A percentile compares a stretch with the other conserved stretches of the same genome.
Evolutionary conservation across 2,797 vertebrate genomes (phyloP).

Genomic region (Petrocephalus sullivani): DNA sequence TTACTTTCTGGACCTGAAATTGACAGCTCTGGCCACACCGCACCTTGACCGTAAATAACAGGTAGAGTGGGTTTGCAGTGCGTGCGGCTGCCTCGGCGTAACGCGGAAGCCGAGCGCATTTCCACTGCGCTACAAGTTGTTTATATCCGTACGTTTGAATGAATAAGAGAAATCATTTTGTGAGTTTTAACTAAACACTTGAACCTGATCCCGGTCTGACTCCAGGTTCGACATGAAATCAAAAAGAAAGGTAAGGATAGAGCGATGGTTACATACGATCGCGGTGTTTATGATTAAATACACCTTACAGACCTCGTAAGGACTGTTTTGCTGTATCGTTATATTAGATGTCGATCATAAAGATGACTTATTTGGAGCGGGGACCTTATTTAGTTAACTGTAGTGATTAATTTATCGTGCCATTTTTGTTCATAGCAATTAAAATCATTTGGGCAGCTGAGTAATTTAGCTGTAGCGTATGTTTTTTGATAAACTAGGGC

Average conservation of each 20-base stretch:
- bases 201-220: neutral
- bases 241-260: neutral
- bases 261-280: neutral
- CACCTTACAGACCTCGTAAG: neutral
- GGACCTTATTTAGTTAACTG: neutral
- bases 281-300: neutral
- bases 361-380: neutral
- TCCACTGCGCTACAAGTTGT: too few species aligned
- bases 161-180: neutral
- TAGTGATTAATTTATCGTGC: neutral
- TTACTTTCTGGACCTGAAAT: too few species aligned
- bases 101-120: neutral
- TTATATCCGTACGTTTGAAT: neutral
- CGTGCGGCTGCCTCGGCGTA: neutral
- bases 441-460: neutral
- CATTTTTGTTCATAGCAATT: neutral
- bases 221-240: neutral
- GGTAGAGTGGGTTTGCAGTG: neutral
- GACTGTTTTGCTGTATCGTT: neutral
- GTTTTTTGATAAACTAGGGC: neutral
- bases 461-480: neutral
- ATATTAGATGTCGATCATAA: neutral
- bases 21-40: too few species aligned
- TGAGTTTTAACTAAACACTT: neutral
- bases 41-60: constrained; percentile 9